Evolutionary conservation across 1,140 invertebrate species (phyloP).

Genomic region (Atta colombica): DNA sequence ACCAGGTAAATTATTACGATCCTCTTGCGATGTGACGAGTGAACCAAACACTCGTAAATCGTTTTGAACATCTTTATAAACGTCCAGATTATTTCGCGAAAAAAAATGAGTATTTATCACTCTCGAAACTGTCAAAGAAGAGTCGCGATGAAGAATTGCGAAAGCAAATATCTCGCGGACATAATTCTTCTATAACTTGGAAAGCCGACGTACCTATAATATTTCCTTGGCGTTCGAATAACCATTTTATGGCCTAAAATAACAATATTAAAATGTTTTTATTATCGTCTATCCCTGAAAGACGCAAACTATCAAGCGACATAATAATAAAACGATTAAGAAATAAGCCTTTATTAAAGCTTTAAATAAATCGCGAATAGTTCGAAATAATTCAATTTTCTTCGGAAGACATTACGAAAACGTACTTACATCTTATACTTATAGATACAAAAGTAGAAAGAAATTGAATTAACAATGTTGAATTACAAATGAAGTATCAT

Average conservation of each 20-base stretch:
- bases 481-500: neutral
- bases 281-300: slow-evolving; percentile 14
- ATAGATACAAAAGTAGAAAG: neutral
- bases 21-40: neutral
- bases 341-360: neutral
- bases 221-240: slow-evolving; percentile 20
- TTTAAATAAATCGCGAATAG: neutral
- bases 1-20: slow-evolving; percentile 26
- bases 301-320: neutral
- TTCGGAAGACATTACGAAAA: neutral
- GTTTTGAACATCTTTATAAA: slow-evolving; percentile 2
- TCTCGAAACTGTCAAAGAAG: neutral
- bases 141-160: no score
- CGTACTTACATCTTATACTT: neutral
- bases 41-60: neutral
- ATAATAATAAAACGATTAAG: neutral
- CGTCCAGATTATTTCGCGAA: slow-evolving; percentile 20
- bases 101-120: neutral
- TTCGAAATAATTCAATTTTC: neutral
- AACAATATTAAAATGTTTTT: slow-evolving; percentile 27
- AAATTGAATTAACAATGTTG: neutral
- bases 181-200: neutral
- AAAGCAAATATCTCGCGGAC: neutral
- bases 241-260: slow-evolving; percentile 32
- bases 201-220: slow-evolving; percentile 7